These are phyloP conservation scores for Poeciliopsis turrubarensis DNA, from an alignment of 2,113 vertebrate genomes.

Conservation along the genomic window DNA sequence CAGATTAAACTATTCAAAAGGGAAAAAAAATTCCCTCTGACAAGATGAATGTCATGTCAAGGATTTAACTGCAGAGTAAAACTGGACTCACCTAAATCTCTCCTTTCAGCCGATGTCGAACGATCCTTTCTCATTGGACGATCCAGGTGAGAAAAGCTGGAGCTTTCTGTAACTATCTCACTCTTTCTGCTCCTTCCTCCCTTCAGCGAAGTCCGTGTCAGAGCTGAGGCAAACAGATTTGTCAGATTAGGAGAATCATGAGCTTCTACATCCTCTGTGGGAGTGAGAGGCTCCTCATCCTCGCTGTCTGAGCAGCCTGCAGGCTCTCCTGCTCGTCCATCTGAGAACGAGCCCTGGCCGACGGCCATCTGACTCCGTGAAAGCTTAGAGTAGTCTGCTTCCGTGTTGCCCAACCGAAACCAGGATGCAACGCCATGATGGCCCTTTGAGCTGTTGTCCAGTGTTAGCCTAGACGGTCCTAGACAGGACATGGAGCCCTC, in stretches of 20 bases:
- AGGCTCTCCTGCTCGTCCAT: constrained; percentile 66
- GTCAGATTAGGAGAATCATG: constrained; percentile 84
- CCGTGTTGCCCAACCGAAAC: constrained; percentile 77
- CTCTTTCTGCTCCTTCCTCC: constrained; percentile 68
- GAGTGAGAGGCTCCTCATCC: constrained; percentile 75
- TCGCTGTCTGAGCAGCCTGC: constrained; percentile 80
- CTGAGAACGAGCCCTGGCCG: constrained; percentile 73
- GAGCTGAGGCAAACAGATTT: constrained; percentile 96
- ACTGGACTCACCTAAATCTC: constrained; percentile 75
- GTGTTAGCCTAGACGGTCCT: constrained; percentile 77
- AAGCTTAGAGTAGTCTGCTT: constrained; percentile 78
- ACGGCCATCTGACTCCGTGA: constrained; percentile 67
- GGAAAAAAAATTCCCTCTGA: background rate
- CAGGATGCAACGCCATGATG: constrained; percentile 77
- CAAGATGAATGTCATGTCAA: background rate
- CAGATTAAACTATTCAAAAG: background rate
- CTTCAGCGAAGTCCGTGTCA: constrained; percentile 77
- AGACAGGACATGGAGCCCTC: constrained; percentile 79
- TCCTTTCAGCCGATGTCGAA: constrained; percentile 81
- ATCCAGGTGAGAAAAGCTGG: constrained; percentile 73
- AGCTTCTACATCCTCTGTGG: constrained; percentile 67
- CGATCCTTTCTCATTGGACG: constrained; percentile 86
- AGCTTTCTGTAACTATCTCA: constrained; percentile 55
- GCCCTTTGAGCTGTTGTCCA: constrained; percentile 69
- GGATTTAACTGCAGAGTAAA: background rate